Evolutionary conservation across 2,888 invertebrate genomes (phyloP), one percentile per base, ranked within the genome.

Genomic region (Agonopterix arenella): DNA sequence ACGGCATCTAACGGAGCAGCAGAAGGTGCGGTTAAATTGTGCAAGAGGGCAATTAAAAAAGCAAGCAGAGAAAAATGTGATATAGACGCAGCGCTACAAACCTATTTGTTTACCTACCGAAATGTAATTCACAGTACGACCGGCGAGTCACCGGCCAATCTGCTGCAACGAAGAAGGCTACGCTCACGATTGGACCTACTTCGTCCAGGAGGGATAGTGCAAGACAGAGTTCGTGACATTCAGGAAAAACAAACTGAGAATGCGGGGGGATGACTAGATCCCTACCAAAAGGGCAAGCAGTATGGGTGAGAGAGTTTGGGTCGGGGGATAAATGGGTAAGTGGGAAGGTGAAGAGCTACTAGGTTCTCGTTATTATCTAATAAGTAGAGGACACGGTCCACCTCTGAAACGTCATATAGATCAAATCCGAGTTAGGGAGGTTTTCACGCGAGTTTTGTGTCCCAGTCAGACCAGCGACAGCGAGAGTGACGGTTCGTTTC

Each of bases 1-100:
- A 52, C 58, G 2, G 11, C 54, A 2, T 54, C 52, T 2, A 58
- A 58, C n/a, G n/a, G n/a, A n/a, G n/a, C n/a, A n/a, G n/a, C n/a
- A n/a, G n/a, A n/a, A n/a, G n/a, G n/a, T n/a, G n/a, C n/a, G n/a
- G n/a, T n/a, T n/a, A n/a, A n/a, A n/a, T n/a, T n/a, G n/a, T n/a
- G n/a, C n/a, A n/a, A 56, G 41, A 36, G 50, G 3, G 51, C 46
- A 2, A 50, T 56, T 18, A 45, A 45, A 11, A 45, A 45, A 37
- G 5, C 45, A 2, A 4, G 10, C 4, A 9, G 45, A 11, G 45
- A 45, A 5, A 13, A 11, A 4, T 7, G 5, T 8, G 45, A 45
- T 11, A 11, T 45, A 4, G 45, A 45, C 1, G 37, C 45, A 1
- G 45, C 45, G 2, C 11, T 45, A 13, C 45, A 45, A 4, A 11